A percentile compares a stretch with the other conserved stretches of the same genome.
Evolutionary conservation across 2,113 vertebrate genomes (phyloP).

Genomic region (Hoplias malabaricus): DNA sequence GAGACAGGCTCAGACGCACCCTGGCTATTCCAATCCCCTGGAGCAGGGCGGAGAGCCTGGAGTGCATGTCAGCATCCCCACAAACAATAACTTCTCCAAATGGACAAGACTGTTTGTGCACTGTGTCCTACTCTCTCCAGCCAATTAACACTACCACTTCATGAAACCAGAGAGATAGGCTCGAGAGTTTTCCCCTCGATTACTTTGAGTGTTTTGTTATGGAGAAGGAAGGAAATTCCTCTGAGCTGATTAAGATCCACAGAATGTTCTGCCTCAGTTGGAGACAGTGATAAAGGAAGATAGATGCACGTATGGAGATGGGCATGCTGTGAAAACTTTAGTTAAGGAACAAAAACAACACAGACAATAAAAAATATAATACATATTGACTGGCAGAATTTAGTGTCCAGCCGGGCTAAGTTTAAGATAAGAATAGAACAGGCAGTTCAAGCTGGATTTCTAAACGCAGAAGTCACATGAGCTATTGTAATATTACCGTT

Average conservation of each 20-base stretch:
- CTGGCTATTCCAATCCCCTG: not conserved
- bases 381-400: not conserved
- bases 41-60: constrained; percentile 9
- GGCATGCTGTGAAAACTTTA: not conserved
- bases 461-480: not conserved
- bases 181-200: not conserved
- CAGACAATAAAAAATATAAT: not conserved
- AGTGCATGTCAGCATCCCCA: constrained; percentile 16
- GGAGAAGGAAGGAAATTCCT: constrained; percentile 49
- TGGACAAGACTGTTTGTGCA: constrained; percentile 1
- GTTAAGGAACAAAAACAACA: constrained; percentile 16
- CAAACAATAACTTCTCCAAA: constrained; percentile 29
- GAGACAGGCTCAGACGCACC: not conserved
- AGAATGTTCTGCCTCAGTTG: constrained; percentile 29
- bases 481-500: not conserved
- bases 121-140: constrained; percentile 13
- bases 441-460: not conserved
- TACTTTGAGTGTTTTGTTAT: constrained; percentile 19
- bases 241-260: constrained; percentile 48
- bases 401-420: not conserved
- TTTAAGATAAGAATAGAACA: not conserved
- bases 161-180: constrained; percentile 2
- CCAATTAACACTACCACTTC: constrained; percentile 18
- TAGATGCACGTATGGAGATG: constrained; percentile 13
- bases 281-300: constrained; percentile 24